Evolutionary conservation across 1,140 invertebrate species (phyloP).

Genomic region (Eumeta japonica): DNA sequence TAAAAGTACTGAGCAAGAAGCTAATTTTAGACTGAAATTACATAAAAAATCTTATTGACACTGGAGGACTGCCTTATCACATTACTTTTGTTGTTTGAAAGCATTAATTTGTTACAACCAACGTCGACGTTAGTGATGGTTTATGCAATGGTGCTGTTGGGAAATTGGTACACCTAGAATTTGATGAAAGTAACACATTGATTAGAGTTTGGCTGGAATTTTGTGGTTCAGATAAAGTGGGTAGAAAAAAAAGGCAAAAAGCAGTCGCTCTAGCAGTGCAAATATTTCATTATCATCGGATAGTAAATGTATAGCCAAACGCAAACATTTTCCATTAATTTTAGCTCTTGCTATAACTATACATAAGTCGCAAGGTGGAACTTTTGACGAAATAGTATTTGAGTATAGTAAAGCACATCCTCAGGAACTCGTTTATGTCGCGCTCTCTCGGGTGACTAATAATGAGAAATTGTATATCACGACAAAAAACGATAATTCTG

Average conservation of each 20-base stretch:
- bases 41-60: slow-evolving; percentile 32
- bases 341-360: slow-evolving; percentile 21
- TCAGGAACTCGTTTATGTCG: slow-evolving; percentile 26
- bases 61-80: slow-evolving; percentile 32
- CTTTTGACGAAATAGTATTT: slow-evolving; percentile 28
- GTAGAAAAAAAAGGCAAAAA: slow-evolving; percentile 4
- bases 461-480: slow-evolving; percentile 21
- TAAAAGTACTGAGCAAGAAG: slow-evolving; percentile 13
- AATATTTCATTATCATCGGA: slow-evolving; percentile 17
- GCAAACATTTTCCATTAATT: slow-evolving; percentile 20
- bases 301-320: slow-evolving; percentile 15
- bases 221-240: slow-evolving; percentile 2
- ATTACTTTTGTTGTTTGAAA: slow-evolving; percentile 21
- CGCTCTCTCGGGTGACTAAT: slow-evolving; percentile 25
- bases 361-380: slow-evolving; percentile 31
- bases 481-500: slow-evolving; percentile 12
- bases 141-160: slow-evolving; percentile 34
- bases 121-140: slow-evolving; percentile 33
- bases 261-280: slow-evolving; percentile 3
- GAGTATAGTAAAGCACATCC: slow-evolving; percentile 21
- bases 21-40: slow-evolving; percentile 19
- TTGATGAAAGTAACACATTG: slow-evolving; percentile 10
- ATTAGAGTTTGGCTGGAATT: slow-evolving; percentile 6
- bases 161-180: slow-evolving; percentile 25
- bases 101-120: slow-evolving; percentile 31